Evolutionary conservation across 2,113 vertebrate species (phyloP).

Genomic region (Leucoraja erinaceus): DNA sequence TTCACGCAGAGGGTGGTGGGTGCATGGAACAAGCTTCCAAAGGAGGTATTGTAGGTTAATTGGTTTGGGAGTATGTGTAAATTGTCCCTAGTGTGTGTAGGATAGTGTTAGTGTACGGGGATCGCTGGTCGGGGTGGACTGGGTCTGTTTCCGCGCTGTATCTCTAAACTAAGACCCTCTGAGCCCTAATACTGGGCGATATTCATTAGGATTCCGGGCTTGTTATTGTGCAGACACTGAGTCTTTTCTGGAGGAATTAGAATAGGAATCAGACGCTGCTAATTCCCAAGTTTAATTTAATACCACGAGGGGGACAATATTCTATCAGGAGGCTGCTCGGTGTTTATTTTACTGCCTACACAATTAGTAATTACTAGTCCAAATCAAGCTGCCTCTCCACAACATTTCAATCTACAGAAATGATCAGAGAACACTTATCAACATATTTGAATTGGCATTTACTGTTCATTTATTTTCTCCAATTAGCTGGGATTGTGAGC

Average conservation of each 20-base stretch:
- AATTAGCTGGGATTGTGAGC: background rate
- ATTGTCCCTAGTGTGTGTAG: too few relatives aligned
- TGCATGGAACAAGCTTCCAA: too few relatives aligned
- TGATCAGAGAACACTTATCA: background rate
- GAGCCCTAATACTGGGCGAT: too few relatives aligned
- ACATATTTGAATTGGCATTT: background rate
- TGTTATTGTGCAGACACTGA: background rate
- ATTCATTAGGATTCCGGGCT: background rate
- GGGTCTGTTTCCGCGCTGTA: too few relatives aligned
- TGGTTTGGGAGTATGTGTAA: too few relatives aligned
- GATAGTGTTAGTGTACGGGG: too few relatives aligned
- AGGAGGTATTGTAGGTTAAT: too few relatives aligned
- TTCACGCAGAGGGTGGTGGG: too few relatives aligned
- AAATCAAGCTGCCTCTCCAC: background rate
- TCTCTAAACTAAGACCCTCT: too few relatives aligned
- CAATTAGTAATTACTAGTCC: slow-evolving; percentile 20
- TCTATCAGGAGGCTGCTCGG: background rate
- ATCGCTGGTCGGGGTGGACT: too few relatives aligned
- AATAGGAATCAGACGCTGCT: background rate
- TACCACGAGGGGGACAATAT: background rate
- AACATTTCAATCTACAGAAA: background rate
- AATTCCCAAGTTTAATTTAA: slow-evolving; percentile 4
- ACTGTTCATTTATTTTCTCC: background rate
- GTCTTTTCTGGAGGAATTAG: background rate
- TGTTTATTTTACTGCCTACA: background rate